A percentile compares a stretch with the other conserved stretches of the same genome.
phyloP scores from a whole-genome alignment of 1,140 invertebrate species.

The Orchesella cincta region DNA sequence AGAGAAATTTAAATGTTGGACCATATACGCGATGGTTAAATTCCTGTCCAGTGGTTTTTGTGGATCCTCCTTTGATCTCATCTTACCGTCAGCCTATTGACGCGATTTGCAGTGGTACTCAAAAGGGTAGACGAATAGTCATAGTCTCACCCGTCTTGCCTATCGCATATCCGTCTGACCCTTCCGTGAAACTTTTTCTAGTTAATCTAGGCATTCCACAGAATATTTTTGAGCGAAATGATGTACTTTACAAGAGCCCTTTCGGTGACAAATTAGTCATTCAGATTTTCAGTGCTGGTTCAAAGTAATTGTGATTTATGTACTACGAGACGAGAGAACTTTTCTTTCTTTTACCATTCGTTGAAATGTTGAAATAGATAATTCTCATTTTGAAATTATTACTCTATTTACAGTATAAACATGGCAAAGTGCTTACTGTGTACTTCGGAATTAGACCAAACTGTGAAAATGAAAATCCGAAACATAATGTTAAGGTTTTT shows the following conservation, averaged over 20 bases:
- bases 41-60: neutral
- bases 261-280: constrained; percentile 46
- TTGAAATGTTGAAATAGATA: too few relatives aligned
- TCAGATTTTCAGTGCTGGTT: constrained; percentile 36
- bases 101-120: neutral
- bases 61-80: constrained; percentile 23
- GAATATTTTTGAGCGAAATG: constrained; percentile 33
- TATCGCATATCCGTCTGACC: constrained; percentile 32
- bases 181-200: constrained; percentile 36
- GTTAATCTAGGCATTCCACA: constrained; percentile 46
- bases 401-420: too few relatives aligned
- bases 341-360: too few relatives aligned
- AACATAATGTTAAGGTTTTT: too few relatives aligned
- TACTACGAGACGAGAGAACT: too few relatives aligned
- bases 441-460: too few relatives aligned
- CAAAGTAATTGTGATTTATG: constrained; percentile 16
- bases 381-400: too few relatives aligned
- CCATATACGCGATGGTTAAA: constrained; percentile 13
- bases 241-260: constrained; percentile 41
- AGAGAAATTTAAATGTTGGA: neutral
- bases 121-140: constrained; percentile 5
- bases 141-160: constrained; percentile 40
- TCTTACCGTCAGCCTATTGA: constrained; percentile 7
- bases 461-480: too few relatives aligned
- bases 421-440: too few relatives aligned